These are phyloP conservation scores for Drosophila jambulina DNA, from an alignment of 1,140 invertebrate genomes.

Conservation along the genomic window DNA sequence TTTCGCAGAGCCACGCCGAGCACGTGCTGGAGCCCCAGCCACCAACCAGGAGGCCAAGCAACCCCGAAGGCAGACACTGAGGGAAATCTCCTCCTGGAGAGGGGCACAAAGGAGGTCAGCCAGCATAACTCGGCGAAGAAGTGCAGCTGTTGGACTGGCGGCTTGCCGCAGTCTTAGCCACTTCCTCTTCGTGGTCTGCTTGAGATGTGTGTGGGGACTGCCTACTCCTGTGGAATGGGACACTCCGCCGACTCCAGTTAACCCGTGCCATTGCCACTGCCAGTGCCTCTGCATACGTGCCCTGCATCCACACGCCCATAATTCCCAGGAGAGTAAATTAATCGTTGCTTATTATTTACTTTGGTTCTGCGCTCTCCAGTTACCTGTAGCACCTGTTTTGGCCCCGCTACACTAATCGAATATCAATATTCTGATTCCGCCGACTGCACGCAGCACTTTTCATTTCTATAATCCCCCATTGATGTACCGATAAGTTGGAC, in stretches of 20 bases:
- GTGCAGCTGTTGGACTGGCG: conserved; percentile 67
- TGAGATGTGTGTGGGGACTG: conserved; percentile 28
- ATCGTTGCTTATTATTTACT: conserved; percentile 76
- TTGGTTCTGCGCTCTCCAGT: conserved; percentile 22
- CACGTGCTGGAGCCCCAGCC: conserved; percentile 50
- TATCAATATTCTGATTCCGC: conserved; percentile 70
- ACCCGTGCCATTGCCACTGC: conserved; percentile 63
- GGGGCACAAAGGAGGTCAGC: conserved; percentile 28
- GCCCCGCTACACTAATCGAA: conserved; percentile 67
- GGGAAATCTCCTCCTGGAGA: conserved; percentile 60
- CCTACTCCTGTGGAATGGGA: conserved; percentile 18
- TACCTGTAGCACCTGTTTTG: conserved; percentile 60
- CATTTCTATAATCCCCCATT: conserved; percentile 56
- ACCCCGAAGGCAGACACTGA: conserved; percentile 44
- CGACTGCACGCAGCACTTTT: conserved; percentile 59
- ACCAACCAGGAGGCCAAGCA: not conserved
- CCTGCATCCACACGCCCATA: conserved; percentile 46
- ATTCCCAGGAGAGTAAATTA: conserved; percentile 64
- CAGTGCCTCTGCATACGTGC: conserved; percentile 31
- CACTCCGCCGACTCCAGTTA: conserved; percentile 18
- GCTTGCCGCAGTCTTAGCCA: conserved; percentile 80
- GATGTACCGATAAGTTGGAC: conserved; percentile 46
- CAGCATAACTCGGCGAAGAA: conserved; percentile 59
- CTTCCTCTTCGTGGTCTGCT: conserved; percentile 81
- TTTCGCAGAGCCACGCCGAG: conserved; percentile 39